Evolutionary conservation across 2,888 invertebrate genomes (phyloP), one percentile per base, ranked within the genome.

Genomic region (Dioctria linearis): DNA sequence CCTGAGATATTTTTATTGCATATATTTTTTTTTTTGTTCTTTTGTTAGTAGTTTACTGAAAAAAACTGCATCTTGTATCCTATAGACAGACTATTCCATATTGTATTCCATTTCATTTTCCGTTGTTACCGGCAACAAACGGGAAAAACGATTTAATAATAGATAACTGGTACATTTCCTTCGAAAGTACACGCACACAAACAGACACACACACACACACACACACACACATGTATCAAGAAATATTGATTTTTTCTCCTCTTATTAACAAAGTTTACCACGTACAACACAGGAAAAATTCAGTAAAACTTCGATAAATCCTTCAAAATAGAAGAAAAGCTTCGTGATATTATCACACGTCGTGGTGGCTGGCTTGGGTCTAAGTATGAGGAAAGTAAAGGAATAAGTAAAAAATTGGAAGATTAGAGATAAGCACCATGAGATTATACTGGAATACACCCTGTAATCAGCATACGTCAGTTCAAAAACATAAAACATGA

Each of bases 271-370:
- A 65, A 65, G 42, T 65, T 65, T 65, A 65, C 42, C 11, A 40
- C 4, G 65, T 42, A 65, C 42, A 65, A 65, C 40, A 13, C 8
- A 25, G 25, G 2, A 25, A 11, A 65, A 65, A 40, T 42, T 42
- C 65, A 65, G 42, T 65, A 65, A 65, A 65, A 65, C 65, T 65
- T 65, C 5, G 40, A 65, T 65, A 65, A 65, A 65, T 42, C 65
- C 65, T 65, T 40, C 13, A 65, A 65, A 42, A n/a, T 42, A 13
- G 65, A 65, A 65, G 13, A 8, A 65, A n/a, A 40, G 5, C 42
- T 65, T 40, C 42, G 65, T 42, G 40, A 65, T 65, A 65, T 37
- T 42, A 11, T 42, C 37, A 9, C 65, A 9, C 39, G 39, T 25
- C 25, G 25, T 25, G 25, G 25, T 25, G 25, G 25, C 25, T 1